Evolutionary conservation across 1,140 invertebrate genomes (phyloP).

Genomic region (Drosophila ironensis): DNA sequence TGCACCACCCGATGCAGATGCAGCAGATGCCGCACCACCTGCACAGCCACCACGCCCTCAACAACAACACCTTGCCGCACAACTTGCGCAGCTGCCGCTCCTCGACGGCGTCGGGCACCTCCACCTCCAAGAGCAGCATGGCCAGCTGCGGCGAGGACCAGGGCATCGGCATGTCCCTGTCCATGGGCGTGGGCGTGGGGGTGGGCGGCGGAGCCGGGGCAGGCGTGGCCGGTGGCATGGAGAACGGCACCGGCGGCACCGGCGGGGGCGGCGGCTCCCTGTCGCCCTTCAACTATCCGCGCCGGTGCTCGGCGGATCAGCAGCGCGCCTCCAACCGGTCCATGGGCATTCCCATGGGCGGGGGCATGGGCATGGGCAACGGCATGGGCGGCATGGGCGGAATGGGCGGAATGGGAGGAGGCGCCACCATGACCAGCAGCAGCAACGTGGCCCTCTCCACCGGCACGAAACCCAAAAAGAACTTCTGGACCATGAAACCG

Average conservation of each 20-base stretch:
- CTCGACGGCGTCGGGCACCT: slow-evolving; percentile 72
- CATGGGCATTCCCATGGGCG: neutral
- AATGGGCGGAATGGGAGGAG: neutral
- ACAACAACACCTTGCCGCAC: slow-evolving; percentile 65
- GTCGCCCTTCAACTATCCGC: slow-evolving; percentile 68
- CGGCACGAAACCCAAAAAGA: slow-evolving; percentile 78
- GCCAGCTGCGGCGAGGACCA: slow-evolving; percentile 75
- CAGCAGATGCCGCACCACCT: slow-evolving; percentile 11
- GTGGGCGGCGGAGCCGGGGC: neutral
- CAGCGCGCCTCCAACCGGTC: slow-evolving; percentile 65
- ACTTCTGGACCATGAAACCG: slow-evolving; percentile 81
- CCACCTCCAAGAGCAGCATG: slow-evolving; percentile 79
- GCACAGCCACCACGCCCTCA: slow-evolving; percentile 27
- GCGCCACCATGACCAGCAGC: slow-evolving; percentile 20
- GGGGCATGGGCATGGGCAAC: slow-evolving; percentile 5
- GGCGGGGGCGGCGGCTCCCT: slow-evolving; percentile 18
- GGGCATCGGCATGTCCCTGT: slow-evolving; percentile 60
- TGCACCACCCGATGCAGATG: slow-evolving; percentile 24
- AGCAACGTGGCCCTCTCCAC: slow-evolving; percentile 48
- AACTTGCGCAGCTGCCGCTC: slow-evolving; percentile 73
- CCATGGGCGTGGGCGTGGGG: slow-evolving; percentile 9
- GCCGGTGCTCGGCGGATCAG: slow-evolving; percentile 66
- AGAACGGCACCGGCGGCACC: neutral
- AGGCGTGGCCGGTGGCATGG: neutral
- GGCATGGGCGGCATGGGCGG: slow-evolving; percentile 6